Evolutionary conservation across 2,888 invertebrate genomes (phyloP), one percentile per base, ranked within the genome.

Genomic region (Erpobdella octoculata): DNA sequence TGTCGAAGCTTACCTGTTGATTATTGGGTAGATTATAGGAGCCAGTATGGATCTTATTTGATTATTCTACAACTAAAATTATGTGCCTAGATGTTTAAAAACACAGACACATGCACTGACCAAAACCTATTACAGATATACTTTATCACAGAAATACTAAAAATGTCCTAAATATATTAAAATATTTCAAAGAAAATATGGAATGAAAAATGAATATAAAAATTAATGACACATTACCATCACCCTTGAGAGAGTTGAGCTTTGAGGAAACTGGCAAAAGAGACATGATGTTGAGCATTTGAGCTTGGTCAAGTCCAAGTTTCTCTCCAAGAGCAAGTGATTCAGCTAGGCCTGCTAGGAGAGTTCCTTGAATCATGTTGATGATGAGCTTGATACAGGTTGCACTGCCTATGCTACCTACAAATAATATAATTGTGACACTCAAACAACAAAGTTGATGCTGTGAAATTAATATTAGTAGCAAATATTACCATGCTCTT

Each of bases 331-430:
- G 86, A 35, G 94, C 93, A 86, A 96, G 89, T 1, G 91, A 92
- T 84, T 96, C 96, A 0, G 94, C 92, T 72, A 96, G 85, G 35
- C 92, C 93, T 2, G 92, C 93, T 75, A 94, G 38, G 71, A 91
- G 89, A 53, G 93, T 90, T 18, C 94, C 94, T 79, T 90, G 88
- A 83, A 94, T 89, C 80, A 93, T 87, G 81, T 92, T 92, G 78
- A 94, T 87, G 73, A 93, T 91, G 67, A 95, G 87, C 86, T 94
- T 94, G 89, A 95, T 93, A 85, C 93, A 92, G 69, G 92, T 90
- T 70, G 93, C 95, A 83, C 90, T 91, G 73, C 95, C 95, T 78
- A 93, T 91, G 81, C 92, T 91, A 78, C 92, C 91, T 90, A 83
- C 28, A 35, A 12, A 21, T 5, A 59, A 6, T 9, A 15, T 62